phyloP scores from a whole-genome alignment of 2,797 vertebrate species.

The Phrynocephalus forsythii region DNA sequence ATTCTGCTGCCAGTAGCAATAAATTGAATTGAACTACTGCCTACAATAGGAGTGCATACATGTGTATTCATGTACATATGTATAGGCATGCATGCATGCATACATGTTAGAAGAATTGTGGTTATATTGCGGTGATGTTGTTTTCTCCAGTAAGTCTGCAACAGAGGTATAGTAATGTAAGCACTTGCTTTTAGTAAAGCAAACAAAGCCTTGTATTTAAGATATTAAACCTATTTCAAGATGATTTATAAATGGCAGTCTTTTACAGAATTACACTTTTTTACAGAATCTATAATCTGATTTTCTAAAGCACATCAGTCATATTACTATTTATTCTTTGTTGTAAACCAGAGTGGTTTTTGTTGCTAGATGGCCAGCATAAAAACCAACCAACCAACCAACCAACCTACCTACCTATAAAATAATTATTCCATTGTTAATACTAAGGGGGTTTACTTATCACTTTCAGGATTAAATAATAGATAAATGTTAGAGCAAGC shows the following conservation, averaged over 20 bases:
- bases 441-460: background rate
- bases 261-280: background rate
- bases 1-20: background rate
- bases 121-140: background rate
- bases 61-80: no score
- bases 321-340: no score
- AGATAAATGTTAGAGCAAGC: no score
- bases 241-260: background rate
- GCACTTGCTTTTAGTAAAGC: no score
- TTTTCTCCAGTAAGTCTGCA: background rate
- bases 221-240: background rate
- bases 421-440: background rate
- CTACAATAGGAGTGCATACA: no score
- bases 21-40: background rate
- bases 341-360: no score
- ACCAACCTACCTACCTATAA: background rate
- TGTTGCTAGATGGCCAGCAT: no score
- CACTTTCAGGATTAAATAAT: no score
- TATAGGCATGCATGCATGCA: background rate
- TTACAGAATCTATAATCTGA: background rate
- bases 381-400: no score
- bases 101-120: background rate
- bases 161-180: background rate
- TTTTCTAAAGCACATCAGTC: no score
- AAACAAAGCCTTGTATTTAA: background rate